Percentiles rank a stretch among this genome's conserved stretches.
Conservation (phyloP, 2,113 vertebrate species). For the Rhegmatorhina hoffmannsi region DNA sequence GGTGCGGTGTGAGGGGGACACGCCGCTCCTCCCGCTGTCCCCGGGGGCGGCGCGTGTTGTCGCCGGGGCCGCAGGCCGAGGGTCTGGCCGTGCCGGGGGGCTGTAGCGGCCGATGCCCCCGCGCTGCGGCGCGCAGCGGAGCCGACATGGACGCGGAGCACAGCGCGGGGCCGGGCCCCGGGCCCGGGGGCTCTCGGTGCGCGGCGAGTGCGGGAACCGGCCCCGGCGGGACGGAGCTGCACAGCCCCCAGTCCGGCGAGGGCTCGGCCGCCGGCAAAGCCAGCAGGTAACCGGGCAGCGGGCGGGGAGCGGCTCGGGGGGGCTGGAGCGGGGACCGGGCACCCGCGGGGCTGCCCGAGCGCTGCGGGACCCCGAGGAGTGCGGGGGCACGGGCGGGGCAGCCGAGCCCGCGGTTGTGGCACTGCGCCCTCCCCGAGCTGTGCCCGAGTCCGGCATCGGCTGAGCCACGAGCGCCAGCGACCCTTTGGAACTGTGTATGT, state of each 20-base stretch:
- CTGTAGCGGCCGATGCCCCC: background rate
- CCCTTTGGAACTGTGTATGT: background rate
- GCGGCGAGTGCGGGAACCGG: background rate
- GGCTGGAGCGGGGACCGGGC: background rate
- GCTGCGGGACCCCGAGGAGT: background rate
- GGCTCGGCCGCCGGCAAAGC: background rate
- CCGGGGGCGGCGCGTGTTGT: background rate
- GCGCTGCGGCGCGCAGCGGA: background rate
- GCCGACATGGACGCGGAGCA: background rate
- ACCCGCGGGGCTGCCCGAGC: background rate
- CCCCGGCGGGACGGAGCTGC: background rate
- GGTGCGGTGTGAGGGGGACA: background rate
- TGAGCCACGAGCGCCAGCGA: background rate
- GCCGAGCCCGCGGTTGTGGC: background rate
- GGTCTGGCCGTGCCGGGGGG: background rate
- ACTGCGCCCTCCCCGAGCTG: background rate
- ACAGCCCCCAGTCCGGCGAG: background rate
- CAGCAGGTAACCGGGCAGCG: constrained; percentile 71
- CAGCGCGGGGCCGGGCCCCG: background rate
- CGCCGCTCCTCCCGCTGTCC: background rate
- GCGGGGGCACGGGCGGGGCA: background rate
- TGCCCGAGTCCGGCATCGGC: background rate
- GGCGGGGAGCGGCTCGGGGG: background rate
- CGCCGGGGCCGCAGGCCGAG: background rate
- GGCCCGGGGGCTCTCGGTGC: background rate